A percentile compares a stretch with the other conserved stretches of the same genome.
phyloP scores from a whole-genome alignment of 2,888 invertebrate species.

The Amphipoea lucens region DNA sequence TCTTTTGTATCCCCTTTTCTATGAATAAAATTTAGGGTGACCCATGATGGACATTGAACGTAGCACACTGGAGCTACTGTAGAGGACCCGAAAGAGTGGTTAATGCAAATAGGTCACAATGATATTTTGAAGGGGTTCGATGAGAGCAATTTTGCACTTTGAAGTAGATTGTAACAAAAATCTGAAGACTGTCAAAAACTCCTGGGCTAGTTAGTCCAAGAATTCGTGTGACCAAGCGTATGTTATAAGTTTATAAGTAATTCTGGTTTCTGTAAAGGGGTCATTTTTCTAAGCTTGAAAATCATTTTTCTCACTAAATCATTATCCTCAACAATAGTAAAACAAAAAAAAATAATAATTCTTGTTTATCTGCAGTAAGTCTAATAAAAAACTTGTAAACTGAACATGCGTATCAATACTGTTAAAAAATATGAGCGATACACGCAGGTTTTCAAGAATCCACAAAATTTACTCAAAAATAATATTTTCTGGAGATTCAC shows the following conservation, averaged over 20 bases:
- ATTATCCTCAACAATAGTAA: too few species aligned
- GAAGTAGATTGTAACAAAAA: not conserved
- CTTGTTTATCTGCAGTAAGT: too few species aligned
- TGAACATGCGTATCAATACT: too few species aligned
- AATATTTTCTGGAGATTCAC: too few species aligned
- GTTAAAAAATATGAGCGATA: too few species aligned
- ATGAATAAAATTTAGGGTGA: not conserved
- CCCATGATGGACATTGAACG: not conserved
- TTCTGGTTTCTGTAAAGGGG: not conserved
- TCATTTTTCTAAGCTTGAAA: too few species aligned
- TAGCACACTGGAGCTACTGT: not conserved
- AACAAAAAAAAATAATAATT: too few species aligned
- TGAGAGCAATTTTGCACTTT: not conserved
- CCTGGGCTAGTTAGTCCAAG: not conserved
- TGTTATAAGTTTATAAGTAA: not conserved
- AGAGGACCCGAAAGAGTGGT: not conserved
- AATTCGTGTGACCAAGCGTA: not conserved
- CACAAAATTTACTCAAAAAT: too few species aligned
- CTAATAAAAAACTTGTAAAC: too few species aligned
- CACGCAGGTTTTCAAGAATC: too few species aligned
- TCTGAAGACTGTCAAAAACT: not conserved
- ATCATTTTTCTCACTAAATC: too few species aligned
- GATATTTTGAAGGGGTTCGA: not conserved
- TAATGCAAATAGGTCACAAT: constrained; percentile 12
- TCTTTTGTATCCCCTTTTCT: not conserved